These are phyloP conservation scores for Aleadryas rufinucha DNA, from an alignment of 2,113 vertebrate species.

Conservation along the genomic window DNA sequence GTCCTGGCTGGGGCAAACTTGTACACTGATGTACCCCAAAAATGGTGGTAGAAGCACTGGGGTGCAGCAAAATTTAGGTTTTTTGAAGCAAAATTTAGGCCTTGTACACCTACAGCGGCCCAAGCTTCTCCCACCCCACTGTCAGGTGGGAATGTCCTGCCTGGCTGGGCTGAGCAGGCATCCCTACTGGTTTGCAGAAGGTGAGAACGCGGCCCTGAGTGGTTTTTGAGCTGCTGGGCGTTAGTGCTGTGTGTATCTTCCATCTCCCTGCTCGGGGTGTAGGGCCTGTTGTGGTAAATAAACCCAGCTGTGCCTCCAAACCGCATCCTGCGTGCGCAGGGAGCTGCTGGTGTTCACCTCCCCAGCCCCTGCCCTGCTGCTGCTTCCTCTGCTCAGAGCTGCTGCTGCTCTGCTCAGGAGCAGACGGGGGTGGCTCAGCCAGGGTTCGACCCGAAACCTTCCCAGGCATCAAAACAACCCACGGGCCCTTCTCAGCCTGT, in stretches of 20 bases:
- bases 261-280: not conserved
- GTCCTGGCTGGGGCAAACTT: not conserved
- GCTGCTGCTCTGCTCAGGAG: not conserved
- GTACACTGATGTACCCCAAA: not conserved
- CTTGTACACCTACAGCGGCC: not conserved
- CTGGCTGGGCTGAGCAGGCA: not conserved
- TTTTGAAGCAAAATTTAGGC: not conserved
- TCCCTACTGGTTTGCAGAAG: not conserved
- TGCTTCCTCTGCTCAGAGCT: not conserved
- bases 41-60: not conserved
- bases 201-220: accelerated
- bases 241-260: not conserved
- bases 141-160: not conserved
- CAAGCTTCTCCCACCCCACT: accelerated
- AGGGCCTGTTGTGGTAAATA: not conserved
- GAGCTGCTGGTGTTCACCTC: not conserved
- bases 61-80: not conserved
- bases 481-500: not conserved
- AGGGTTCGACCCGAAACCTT: not conserved
- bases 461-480: not conserved
- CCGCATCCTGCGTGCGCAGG: constrained; percentile 60
- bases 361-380: not conserved
- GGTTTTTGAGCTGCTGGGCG: not conserved
- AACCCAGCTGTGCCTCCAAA: not conserved
- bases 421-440: not conserved